Base-by-base conservation (phyloP, 2,888 invertebrate species). In the Corbicula japonica region DNA sequence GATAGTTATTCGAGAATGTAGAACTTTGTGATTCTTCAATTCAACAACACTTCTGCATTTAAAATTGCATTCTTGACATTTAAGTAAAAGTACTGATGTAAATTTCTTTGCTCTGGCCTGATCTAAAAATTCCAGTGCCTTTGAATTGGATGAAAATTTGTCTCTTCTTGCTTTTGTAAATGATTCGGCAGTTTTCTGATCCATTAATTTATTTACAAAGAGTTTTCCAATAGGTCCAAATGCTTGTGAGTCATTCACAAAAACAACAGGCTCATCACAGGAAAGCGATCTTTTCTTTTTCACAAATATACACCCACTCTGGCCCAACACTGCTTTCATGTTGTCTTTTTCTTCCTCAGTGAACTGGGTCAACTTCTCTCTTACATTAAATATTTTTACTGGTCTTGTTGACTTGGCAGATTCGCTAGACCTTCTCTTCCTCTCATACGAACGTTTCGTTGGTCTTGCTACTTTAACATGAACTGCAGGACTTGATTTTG, bases 271-370 rank as follows among this genome's bases (percentile, higher is more conserved):
- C 30, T 71, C 68, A 65, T 56, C 58, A 70, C 63, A 69, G 12
- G 63, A 56, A 35, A 73, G 28, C 26, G 75, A 41, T 32, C 73
- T 79, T 62, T 79, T 76, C 54, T 83, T 83, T 44, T 83, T 83
- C n/a, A 83, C 83, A 74, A 74, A 60, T 18, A 83, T 76, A 56
- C 78, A 80, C 23, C 74, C 70, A 52, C 60, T 70, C 35, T 70
- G 70, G 6, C 76, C 79, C 23, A 80, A 26, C 8, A 83, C 79
- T 44, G 71, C 76, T 46, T 76, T 83, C 44, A 75, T 56, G 4
- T 65, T 54, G 26, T 70, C 61, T 48, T 79, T 83, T 54, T 76
- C 66, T 23, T 76, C 74, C 34, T 80, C 79, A 15, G 76, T 70
- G 12, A 71, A 71, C 10, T 76, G 73, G 3, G 68, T 61, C 23